Percentiles rank a stretch among this genome's conserved stretches.
Evolutionary conservation across 2,113 vertebrate genomes (phyloP).

Genomic region (Protobothrops flavoviridis): DNA sequence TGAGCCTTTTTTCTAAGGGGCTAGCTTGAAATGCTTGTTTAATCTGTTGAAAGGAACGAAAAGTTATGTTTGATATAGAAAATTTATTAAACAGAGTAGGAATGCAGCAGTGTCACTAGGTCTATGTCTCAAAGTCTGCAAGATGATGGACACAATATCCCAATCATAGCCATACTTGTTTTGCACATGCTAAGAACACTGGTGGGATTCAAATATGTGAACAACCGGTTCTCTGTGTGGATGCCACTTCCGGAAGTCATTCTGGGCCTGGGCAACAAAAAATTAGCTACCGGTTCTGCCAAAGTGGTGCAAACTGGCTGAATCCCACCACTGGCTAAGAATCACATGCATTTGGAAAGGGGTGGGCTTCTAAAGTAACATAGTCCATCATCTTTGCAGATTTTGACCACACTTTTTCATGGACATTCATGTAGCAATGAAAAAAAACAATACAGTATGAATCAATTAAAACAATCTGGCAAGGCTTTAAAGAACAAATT

Average conservation of each 20-base stretch:
- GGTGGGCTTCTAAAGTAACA: not conserved
- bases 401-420: not conserved
- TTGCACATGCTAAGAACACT: not conserved
- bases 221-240: too few relatives aligned
- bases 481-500: not conserved
- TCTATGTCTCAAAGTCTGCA: not conserved
- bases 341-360: not conserved
- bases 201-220: too few relatives aligned
- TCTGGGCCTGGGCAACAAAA: too few relatives aligned
- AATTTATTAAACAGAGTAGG: conserved; percentile 9
- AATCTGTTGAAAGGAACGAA: conserved; percentile 63
- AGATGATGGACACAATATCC: not conserved
- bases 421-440: not conserved
- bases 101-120: not conserved
- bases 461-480: not conserved
- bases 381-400: not conserved
- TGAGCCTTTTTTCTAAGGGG: conserved; percentile 60
- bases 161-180: not conserved
- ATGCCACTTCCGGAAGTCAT: too few relatives aligned
- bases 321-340: not conserved
- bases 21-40: conserved; percentile 62
- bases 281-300: too few relatives aligned
- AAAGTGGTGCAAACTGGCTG: too few relatives aligned
- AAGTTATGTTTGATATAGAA: not conserved
- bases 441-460: not conserved